Base-by-base conservation (phyloP, 2,888 invertebrate genomes). In the Hydraecia micacea region DNA sequence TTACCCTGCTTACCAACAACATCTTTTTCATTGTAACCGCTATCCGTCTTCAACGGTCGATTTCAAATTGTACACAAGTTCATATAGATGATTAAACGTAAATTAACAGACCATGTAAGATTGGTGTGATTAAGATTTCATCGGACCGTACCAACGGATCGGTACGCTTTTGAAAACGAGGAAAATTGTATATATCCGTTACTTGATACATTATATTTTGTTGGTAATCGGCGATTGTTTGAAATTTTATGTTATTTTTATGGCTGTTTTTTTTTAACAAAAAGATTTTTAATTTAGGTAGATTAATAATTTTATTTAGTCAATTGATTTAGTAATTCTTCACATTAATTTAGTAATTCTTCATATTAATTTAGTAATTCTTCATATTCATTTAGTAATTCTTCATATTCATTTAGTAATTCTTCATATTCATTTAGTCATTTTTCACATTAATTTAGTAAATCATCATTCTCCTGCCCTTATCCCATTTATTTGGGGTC, bases 21-120 rank as follows among this genome's bases (percentile, higher is more conserved):
- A 49, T 67, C 0, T 42, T 39, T 60, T 66, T 36, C 63, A 49
- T 69, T 55, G 32, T 25, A 36, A 46, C 77, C 25, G 70, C 21
- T 73, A 32, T 71, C 42, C 39, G 13, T 70, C 13, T 70, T 76
- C 55, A 28, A 49, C 49, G 49, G 49, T 73, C 67, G 67, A 84
- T 80, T 75, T 69, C 49, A 66, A 73, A 72, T 63, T 18, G 36
- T 74, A 66, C 21, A 84, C 74, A 70, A 71, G 86, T 75, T 79
- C 69, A 66, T 81, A 85, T 81, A 83, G 85, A 83, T 82, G 80
- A 83, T 82, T 75, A 66, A 81, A 81, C 82, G 83, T 83, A 85
- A 89, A 81, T 86, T 86, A 91, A 83, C 86, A 88, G 88, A 90
- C 87, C 90, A 90, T 87, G 82, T 76, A 86, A 87, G 87, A 90